Evolutionary conservation across 2,888 invertebrate genomes (phyloP).

Genomic region (Phrixothrix hirtus): DNA sequence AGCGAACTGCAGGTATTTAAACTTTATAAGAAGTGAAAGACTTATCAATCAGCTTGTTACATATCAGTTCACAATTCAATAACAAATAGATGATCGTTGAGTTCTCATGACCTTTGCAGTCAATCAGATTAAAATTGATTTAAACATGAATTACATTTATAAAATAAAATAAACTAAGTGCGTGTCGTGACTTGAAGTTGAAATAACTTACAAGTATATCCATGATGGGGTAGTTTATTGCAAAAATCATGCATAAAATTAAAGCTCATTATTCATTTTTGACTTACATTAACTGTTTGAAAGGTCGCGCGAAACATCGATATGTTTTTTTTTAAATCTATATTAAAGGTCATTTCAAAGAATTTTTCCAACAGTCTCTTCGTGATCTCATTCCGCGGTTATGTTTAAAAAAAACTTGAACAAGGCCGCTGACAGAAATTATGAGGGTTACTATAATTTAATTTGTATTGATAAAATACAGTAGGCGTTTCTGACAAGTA

Average conservation of each 20-base stretch:
- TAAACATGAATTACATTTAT: conserved; percentile 27
- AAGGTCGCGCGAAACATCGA: background rate
- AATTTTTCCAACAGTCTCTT: conserved; percentile 1
- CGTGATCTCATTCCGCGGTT: conserved; percentile 11
- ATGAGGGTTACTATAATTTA: conserved; percentile 12
- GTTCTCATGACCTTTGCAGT: conserved; percentile 29
- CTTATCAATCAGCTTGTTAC: conserved; percentile 18
- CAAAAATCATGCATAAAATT: background rate
- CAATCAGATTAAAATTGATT: conserved; percentile 27
- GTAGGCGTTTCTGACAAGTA: conserved; percentile 20
- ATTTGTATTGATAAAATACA: conserved; percentile 21
- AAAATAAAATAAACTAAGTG: conserved; percentile 18
- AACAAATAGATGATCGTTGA: conserved; percentile 19
- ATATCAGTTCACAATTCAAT: conserved; percentile 21
- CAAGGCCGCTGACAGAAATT: conserved; percentile 8
- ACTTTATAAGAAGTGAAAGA: background rate
- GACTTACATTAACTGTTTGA: background rate
- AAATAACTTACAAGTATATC: background rate
- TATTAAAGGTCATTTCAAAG: conserved; percentile 3
- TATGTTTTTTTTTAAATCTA: background rate
- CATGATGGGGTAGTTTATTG: conserved; percentile 8
- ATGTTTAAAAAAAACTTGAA: conserved; percentile 11
- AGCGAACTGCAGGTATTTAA: background rate
- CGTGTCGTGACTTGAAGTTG: conserved; percentile 18
- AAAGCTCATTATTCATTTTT: conserved; percentile 2